Percentiles rank a stretch among this genome's conserved stretches.
phyloP scores from a whole-genome alignment of 2,113 vertebrate genomes.

The Tonatia bakeri region DNA sequence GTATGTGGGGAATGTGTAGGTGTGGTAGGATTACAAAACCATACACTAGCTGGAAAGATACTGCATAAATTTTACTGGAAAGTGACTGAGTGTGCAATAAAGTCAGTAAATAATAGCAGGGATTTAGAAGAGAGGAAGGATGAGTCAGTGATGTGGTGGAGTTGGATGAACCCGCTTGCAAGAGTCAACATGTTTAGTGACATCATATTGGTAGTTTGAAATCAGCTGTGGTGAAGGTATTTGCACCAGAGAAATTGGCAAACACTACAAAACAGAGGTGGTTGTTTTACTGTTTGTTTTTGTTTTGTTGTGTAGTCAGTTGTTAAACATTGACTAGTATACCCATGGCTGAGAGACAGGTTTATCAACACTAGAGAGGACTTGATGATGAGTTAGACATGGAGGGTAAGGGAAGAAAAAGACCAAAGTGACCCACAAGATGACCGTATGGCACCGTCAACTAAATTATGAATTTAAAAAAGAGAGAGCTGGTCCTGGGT shows the following conservation, averaged over 20 bases:
- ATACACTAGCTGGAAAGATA: neutral
- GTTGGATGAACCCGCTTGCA: neutral
- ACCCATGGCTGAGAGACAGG: neutral
- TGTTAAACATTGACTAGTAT: neutral
- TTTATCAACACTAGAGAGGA: neutral
- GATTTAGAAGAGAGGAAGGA: neutral
- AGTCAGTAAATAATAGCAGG: neutral
- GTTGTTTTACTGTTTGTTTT: neutral
- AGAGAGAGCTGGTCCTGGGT: neutral
- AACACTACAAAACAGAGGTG: neutral
- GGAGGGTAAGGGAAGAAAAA: neutral
- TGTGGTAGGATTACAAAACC: neutral
- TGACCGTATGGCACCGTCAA: neutral
- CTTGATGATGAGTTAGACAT: neutral
- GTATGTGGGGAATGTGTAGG: neutral
- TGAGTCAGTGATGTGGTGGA: neutral
- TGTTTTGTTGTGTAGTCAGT: neutral
- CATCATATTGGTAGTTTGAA: neutral
- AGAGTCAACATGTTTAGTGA: neutral
- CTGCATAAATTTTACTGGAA: neutral
- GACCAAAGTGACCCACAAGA: neutral
- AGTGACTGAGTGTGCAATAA: neutral
- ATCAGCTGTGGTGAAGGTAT: neutral
- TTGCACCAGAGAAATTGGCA: slow-evolving; percentile 16
- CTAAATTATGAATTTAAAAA: slow-evolving; percentile 30